Conservation (phyloP, 2,888 invertebrate species). For the Cataglyphis livida region DNA sequence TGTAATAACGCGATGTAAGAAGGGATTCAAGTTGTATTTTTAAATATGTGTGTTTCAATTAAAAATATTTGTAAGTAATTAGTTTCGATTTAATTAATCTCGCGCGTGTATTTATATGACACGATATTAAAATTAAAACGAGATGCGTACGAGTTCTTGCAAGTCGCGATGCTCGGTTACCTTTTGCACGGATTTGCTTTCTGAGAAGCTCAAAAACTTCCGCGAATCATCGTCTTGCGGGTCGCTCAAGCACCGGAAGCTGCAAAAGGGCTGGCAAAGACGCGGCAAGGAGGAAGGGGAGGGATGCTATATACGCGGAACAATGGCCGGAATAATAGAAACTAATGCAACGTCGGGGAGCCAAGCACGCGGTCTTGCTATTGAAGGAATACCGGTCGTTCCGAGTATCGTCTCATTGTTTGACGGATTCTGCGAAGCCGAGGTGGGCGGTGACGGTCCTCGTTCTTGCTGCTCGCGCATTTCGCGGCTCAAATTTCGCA, state of each 20-base stretch:
- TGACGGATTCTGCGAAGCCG: slow-evolving; percentile 69
- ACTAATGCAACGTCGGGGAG: slow-evolving; percentile 53
- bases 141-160: neutral
- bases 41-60: neutral
- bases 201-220: slow-evolving; percentile 66
- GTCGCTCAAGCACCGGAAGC: slow-evolving; percentile 52
- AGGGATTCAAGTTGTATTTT: neutral
- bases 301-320: slow-evolving; percentile 37
- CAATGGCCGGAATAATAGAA: slow-evolving; percentile 67
- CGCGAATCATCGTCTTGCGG: slow-evolving; percentile 62
- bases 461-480: slow-evolving; percentile 51
- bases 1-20: neutral
- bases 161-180: slow-evolving; percentile 53
- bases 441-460: slow-evolving; percentile 38
- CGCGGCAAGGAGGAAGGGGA: neutral
- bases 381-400: slow-evolving; percentile 54
- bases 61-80: neutral
- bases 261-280: slow-evolving; percentile 44
- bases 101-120: neutral
- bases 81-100: neutral
- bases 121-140: slow-evolving; percentile 20
- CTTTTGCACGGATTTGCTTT: slow-evolving; percentile 66
- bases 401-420: slow-evolving; percentile 62
- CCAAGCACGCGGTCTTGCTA: slow-evolving; percentile 31
- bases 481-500: slow-evolving; percentile 76